phyloP scores from a whole-genome alignment of 2,888 invertebrate genomes.

The Amphimallon solstitiale region DNA sequence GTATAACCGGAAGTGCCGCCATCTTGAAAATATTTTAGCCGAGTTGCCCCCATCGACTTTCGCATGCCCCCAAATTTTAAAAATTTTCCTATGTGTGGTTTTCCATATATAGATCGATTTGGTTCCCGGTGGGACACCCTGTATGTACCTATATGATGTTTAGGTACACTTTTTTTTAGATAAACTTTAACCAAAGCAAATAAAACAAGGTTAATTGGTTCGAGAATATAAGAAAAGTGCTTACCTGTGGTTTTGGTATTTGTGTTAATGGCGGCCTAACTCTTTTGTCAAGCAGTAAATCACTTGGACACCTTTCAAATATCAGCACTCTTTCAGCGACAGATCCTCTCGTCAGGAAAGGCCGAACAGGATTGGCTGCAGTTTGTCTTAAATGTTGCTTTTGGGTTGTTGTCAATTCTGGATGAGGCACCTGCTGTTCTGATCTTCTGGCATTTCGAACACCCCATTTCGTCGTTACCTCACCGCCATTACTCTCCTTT shows the following conservation, averaged over 20 bases:
- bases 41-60: too few relatives aligned
- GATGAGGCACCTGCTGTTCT: constrained; percentile 71
- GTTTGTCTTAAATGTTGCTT: constrained; percentile 66
- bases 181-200: too few relatives aligned
- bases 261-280: constrained; percentile 60
- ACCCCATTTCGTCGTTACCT: constrained; percentile 59
- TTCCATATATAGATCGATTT: too few relatives aligned
- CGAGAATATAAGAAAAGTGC: too few relatives aligned
- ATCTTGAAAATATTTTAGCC: too few relatives aligned
- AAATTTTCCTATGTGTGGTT: too few relatives aligned
- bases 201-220: too few relatives aligned
- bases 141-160: too few relatives aligned
- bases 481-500: constrained; percentile 42
- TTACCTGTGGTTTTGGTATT: constrained; percentile 59
- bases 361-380: constrained; percentile 77
- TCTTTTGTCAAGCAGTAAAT: constrained; percentile 76
- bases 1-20: too few relatives aligned
- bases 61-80: too few relatives aligned
- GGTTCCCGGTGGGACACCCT: too few relatives aligned
- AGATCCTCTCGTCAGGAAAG: constrained; percentile 88
- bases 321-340: constrained; percentile 91
- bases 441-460: constrained; percentile 60
- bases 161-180: too few relatives aligned
- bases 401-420: constrained; percentile 72
- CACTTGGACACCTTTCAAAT: constrained; percentile 90